Percentiles rank a stretch among this genome's conserved stretches.
These are phyloP conservation scores for Steinernema feltiae DNA, from an alignment of 1,140 invertebrate genomes.

Conservation along the genomic window DNA sequence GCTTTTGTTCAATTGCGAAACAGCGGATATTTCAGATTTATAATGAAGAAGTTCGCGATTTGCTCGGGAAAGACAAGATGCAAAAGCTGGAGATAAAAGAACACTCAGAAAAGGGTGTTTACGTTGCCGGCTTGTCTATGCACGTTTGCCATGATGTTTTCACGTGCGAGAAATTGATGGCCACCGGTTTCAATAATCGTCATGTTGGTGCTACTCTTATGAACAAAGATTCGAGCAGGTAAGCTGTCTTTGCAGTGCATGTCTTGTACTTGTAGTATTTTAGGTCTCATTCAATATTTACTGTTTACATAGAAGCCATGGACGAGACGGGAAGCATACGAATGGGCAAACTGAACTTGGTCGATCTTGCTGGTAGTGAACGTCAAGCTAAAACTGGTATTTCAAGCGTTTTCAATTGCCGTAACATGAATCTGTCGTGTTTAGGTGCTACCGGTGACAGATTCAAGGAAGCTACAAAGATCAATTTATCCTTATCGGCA, in stretches of 20 bases:
- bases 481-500: slow-evolving; percentile 85
- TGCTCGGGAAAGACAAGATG: slow-evolving; percentile 70
- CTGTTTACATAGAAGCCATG: slow-evolving; percentile 76
- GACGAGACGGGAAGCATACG: slow-evolving; percentile 61
- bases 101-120: slow-evolving; percentile 73
- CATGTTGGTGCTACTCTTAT: slow-evolving; percentile 73
- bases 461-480: slow-evolving; percentile 87
- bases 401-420: slow-evolving; percentile 39
- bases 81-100: slow-evolving; percentile 73
- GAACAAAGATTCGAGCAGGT: slow-evolving; percentile 74
- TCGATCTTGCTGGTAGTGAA: slow-evolving; percentile 68
- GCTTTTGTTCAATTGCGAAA: not conserved
- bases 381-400: slow-evolving; percentile 63
- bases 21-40: slow-evolving; percentile 67
- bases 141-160: slow-evolving; percentile 71
- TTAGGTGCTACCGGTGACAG: slow-evolving; percentile 84
- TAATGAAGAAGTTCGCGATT: slow-evolving; percentile 75
- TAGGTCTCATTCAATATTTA: slow-evolving; percentile 82
- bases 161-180: slow-evolving; percentile 71
- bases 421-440: slow-evolving; percentile 61
- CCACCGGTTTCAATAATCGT: slow-evolving; percentile 70
- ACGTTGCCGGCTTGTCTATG: slow-evolving; percentile 70
- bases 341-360: slow-evolving; percentile 77
- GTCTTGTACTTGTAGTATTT: slow-evolving; percentile 66
- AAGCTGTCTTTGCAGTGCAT: slow-evolving; percentile 8